phyloP scores from a whole-genome alignment of 2,113 vertebrate genomes.

The Peromyscus leucopus region DNA sequence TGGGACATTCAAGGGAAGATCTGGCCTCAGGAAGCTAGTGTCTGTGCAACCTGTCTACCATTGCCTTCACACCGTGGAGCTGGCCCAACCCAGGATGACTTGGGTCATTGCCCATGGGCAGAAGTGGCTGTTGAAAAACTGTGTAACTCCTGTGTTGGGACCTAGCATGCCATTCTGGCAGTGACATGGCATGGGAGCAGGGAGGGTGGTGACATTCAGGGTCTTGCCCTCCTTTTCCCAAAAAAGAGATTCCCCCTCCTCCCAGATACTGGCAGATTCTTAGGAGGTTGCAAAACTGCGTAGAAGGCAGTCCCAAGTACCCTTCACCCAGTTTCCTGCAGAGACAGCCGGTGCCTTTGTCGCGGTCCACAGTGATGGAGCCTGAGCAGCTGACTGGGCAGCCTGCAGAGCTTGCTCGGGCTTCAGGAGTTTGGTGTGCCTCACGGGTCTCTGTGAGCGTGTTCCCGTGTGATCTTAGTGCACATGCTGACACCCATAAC shows the following conservation, averaged over 20 bases:
- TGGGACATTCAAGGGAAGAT: not conserved
- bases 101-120: not conserved
- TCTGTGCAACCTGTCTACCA: accelerated
- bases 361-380: not conserved
- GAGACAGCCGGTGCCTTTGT: not conserved
- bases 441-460: accelerated
- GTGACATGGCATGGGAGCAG: not conserved
- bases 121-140: not conserved
- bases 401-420: not conserved
- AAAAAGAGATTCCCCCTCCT: not conserved
- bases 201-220: no score
- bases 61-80: not conserved
- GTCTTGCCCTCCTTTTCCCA: not conserved
- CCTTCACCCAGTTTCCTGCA: not conserved
- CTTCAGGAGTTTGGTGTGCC: not conserved
- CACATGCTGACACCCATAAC: not conserved
- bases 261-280: not conserved
- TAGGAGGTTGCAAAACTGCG: not conserved
- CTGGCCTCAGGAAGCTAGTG: not conserved
- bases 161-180: not conserved
- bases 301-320: not conserved
- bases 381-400: no score
- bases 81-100: not conserved
- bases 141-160: not conserved
- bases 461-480: no score